Base-by-base conservation (phyloP, 2,797 vertebrate species). In the Enteromius anoplus region DNA sequence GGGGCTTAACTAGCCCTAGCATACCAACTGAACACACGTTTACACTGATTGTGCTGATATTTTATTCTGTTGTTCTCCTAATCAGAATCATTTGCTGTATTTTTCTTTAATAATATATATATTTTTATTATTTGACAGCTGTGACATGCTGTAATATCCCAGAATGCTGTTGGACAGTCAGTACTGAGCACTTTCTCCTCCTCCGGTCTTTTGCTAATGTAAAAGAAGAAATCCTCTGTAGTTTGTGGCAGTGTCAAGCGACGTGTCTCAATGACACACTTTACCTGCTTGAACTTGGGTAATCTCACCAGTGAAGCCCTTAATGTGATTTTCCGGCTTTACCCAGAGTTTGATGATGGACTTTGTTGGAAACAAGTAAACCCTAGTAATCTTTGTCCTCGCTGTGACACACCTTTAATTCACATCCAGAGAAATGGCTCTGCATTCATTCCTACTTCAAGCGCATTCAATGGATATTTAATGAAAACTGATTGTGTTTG, bases 341-440 rank as follows among this genome's bases (percentile, higher is more conserved):
- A 93, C 94, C 60, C 93, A 96, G 77, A 94, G 95, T 1, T 92
- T 96, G 32, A 92, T 96, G 0, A 86, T 91, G 81, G 94, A 95
- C 4, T 90, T 96, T 80, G 92, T 92, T 0, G 94, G 94, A 88
- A 93, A 86, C 86, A 94, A 95, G 47, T 89, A 29, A 45, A 55
- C 55, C 23, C 14, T 21, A 21, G 58, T 42, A 60, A 62, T 76
- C 45, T 17, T 32, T 23, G 12, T 37, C 49, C 73, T 26, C 23
- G 2, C 40, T 45, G 19, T 72, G 47, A 10, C 42, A 29, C 5
- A 19, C 2, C 23, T 55, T 34, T n/a, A 2, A 72, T 72, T 53
- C 5, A 51, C 55, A 62, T 37, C 69, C 79, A 81, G 40, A 80
- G 32, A 80, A 55, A 23, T 14, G n/a, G 3, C 40, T 62, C 32